Percentiles rank a stretch among this genome's conserved stretches.
Conservation (phyloP, 2,797 vertebrate species). For the Malacoraja senta region DNA sequence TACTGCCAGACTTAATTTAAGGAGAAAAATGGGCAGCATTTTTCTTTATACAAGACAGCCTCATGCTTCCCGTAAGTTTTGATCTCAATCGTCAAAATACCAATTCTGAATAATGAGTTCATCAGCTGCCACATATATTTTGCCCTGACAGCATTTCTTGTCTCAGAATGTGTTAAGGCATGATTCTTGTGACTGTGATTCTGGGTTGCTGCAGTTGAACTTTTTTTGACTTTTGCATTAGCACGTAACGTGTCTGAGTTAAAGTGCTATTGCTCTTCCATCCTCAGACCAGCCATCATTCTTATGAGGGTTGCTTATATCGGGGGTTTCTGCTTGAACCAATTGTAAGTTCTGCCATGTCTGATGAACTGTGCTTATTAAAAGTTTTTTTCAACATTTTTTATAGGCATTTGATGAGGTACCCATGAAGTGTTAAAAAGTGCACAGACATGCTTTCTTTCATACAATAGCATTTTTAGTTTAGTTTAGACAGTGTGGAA, state of each 20-base stretch:
- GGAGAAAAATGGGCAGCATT: conserved; percentile 11
- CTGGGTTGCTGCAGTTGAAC: conserved; percentile 75
- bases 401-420: neutral
- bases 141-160: conserved; percentile 58
- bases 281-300: neutral
- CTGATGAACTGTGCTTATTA: neutral
- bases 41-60: conserved; percentile 11
- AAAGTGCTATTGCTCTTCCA: conserved; percentile 45
- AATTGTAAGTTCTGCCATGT: neutral
- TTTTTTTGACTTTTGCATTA: conserved; percentile 73
- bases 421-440: neutral
- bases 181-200: conserved; percentile 72
- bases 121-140: conserved; percentile 54
- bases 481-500: too few relatives aligned
- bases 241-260: conserved; percentile 59
- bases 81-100: conserved; percentile 32
- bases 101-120: conserved; percentile 27
- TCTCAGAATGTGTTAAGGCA: conserved; percentile 75
- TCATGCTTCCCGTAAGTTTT: conserved; percentile 9
- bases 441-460: neutral
- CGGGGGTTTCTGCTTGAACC: neutral
- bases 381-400: neutral
- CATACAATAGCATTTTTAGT: neutral
- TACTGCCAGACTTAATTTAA: conserved; percentile 17
- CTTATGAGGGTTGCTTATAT: neutral